Evolutionary conservation across 2,797 vertebrate genomes (phyloP), one percentile per base, ranked within the genome.

Genomic region (Eulemur albifrons): DNA sequence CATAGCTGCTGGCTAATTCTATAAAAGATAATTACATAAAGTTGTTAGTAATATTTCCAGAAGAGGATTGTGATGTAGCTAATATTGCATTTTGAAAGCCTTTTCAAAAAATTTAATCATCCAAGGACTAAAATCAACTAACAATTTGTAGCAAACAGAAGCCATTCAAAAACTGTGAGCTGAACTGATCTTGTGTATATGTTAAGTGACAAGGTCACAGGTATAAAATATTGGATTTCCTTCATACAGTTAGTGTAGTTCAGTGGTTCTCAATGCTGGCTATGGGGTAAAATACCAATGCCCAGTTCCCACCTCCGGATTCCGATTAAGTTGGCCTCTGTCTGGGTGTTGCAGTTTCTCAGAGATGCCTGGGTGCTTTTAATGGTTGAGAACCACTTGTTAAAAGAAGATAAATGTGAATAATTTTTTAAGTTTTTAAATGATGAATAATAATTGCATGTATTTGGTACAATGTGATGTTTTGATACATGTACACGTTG

Each of bases 71-170:
- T 72, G 35, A 72, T 90, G 10, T 65, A 86, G 21, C 38, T 92
- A 61, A 88, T 87, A 70, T 2, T 88, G 17, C 32, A 48, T 84
- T 93, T 93, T 2, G 2, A 88, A 90, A 79, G 50, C 7, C 23
- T 85, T 94, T 93, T 84, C 11, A 14, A 90, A 77, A 88, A 40
- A 13, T 59, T 27, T 82, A 20, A 82, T 95, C 43, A 57, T 65
- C 7, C 13, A 73, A 69, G 43, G 30, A 80, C 67, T 96, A 75
- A 93, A 92, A 73, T 88, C 61, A 96, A 40, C 48, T 76, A 77
- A 70, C 18, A 59, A 11, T 92, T 96, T 95, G 43, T 79, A 59
- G 85, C 57, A 90, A 76, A 95, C 7, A 92, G 57, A 96, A 83
- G 54, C 65, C n/a, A 40, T 87, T 95, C 13, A 83, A 17, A 95